Conservation (phyloP, 2,113 vertebrate genomes). For the Tringa solitaria region DNA sequence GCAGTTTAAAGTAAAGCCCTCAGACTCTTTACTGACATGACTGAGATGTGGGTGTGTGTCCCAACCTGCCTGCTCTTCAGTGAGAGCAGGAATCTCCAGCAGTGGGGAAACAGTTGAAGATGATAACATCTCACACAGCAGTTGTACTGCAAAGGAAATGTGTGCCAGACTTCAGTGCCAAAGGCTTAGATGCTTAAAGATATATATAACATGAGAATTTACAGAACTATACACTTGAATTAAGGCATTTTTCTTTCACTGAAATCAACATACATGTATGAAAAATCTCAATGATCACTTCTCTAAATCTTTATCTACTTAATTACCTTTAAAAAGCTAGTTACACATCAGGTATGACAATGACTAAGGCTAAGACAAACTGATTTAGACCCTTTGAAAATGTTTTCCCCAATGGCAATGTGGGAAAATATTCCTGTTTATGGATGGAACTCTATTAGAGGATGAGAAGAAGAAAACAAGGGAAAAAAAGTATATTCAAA, state of each 20-base stretch:
- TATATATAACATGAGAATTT: neutral
- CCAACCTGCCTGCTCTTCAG: slow-evolving; percentile 15
- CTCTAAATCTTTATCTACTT: neutral
- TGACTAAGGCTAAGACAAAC: neutral
- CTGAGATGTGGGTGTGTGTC: neutral
- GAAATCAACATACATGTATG: neutral
- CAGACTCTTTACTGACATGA: neutral
- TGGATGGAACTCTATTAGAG: neutral
- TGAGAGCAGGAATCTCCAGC: neutral
- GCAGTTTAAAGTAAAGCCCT: slow-evolving; percentile 17
- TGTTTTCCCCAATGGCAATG: neutral
- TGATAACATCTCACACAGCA: neutral
- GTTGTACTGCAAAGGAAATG: neutral
- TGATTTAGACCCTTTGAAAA: neutral
- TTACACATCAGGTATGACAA: neutral
- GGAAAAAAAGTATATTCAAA: neutral
- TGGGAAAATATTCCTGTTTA: neutral
- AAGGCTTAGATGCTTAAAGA: neutral
- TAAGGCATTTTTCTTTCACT: neutral
- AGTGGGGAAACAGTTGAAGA: neutral
- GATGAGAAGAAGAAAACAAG: neutral
- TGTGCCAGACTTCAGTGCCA: neutral
- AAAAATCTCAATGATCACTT: neutral
- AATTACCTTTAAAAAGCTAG: neutral
- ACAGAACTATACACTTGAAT: neutral